phyloP scores from a whole-genome alignment of 2,113 vertebrate genomes.

The Grallaria varia region DNA sequence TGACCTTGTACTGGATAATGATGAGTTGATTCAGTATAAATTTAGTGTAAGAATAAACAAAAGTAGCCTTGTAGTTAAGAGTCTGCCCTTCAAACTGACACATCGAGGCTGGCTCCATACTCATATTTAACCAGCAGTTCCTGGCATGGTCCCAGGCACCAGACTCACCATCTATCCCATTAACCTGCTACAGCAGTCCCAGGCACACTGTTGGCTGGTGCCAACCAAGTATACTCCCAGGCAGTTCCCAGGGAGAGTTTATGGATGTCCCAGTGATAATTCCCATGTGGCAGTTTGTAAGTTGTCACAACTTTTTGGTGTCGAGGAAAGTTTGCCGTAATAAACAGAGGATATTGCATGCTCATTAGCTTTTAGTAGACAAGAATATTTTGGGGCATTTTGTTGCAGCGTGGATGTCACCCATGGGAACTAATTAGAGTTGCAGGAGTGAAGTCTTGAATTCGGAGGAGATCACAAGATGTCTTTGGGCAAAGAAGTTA shows the following conservation, averaged over 20 bases:
- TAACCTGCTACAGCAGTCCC: neutral
- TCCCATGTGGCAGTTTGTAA: neutral
- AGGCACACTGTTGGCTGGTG: neutral
- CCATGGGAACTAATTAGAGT: neutral
- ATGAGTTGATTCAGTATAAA: neutral
- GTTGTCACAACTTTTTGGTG: neutral
- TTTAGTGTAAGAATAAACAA: neutral
- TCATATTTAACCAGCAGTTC: neutral
- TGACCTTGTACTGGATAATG: neutral
- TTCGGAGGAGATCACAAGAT: neutral
- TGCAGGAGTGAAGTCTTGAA: neutral
- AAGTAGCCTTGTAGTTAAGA: neutral
- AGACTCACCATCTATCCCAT: neutral
- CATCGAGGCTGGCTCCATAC: neutral
- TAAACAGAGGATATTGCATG: neutral
- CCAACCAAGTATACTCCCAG: neutral
- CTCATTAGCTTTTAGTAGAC: neutral
- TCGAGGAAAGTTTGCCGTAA: neutral
- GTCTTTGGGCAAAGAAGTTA: neutral
- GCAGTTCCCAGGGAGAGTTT: neutral
- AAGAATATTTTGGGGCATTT: neutral
- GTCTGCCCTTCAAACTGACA: neutral
- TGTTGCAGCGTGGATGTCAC: neutral
- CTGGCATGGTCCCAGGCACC: neutral
- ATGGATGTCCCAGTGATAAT: neutral